A percentile compares a stretch with the other conserved stretches of the same genome.
Evolutionary conservation across 2,113 vertebrate species (phyloP).

Genomic region (Dendropsophus ebraccatus): DNA sequence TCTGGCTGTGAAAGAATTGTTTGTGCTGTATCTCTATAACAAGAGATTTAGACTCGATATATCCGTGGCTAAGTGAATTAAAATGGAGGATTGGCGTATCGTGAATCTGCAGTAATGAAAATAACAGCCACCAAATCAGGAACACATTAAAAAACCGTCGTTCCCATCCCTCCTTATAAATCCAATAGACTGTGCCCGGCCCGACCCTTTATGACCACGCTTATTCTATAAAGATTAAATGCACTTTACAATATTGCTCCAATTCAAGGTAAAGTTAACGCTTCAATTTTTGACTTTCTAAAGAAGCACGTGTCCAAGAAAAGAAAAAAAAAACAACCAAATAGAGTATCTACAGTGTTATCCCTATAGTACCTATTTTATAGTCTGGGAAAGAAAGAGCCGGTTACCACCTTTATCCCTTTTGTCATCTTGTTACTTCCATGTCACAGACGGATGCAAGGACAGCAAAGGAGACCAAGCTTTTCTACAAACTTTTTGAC

Average conservation of each 20-base stretch:
- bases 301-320: background rate
- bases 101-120: constrained; percentile 28
- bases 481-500: too few relatives aligned
- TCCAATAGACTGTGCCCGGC: constrained; percentile 32
- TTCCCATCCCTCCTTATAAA: constrained; percentile 14
- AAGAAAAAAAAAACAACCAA: background rate
- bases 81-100: constrained; percentile 36
- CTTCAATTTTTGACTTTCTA: background rate
- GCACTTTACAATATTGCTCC: constrained; percentile 46
- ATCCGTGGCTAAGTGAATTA: constrained; percentile 26
- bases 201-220: constrained; percentile 29
- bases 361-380: too few relatives aligned
- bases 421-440: background rate
- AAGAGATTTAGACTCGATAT: constrained; percentile 30
- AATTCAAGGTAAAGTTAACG: background rate
- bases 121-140: background rate
- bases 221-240: constrained; percentile 31
- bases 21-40: constrained; percentile 30
- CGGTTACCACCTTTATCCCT: background rate
- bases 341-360: background rate
- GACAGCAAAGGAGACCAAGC: too few relatives aligned
- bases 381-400: too few relatives aligned
- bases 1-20: background rate
- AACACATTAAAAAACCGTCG: constrained; percentile 1
- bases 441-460: too few relatives aligned